A percentile compares a stretch with the other conserved stretches of the same genome.
phyloP scores from a whole-genome alignment of 2,888 invertebrate genomes.

The Aleiodes alternator region DNA sequence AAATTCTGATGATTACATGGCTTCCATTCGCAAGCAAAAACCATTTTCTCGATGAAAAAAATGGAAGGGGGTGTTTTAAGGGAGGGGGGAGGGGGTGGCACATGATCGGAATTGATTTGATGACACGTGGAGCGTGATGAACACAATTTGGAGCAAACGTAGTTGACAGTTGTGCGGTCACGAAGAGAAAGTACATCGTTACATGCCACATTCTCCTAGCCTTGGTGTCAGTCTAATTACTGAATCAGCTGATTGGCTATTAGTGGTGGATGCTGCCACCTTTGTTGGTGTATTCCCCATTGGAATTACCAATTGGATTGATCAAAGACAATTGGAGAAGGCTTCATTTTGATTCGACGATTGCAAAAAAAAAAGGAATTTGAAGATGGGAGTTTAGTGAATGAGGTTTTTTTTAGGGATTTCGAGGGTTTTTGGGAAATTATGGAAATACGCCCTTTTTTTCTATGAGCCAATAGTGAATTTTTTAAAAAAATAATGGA shows the following conservation, averaged over 20 bases:
- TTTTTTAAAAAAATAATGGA: too few species aligned
- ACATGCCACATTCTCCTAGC: conserved; percentile 53
- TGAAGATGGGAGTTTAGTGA: too few species aligned
- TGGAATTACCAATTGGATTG: not conserved
- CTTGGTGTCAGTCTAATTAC: conserved; percentile 61
- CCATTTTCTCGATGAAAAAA: too few species aligned
- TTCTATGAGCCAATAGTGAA: too few species aligned
- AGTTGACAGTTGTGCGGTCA: conserved; percentile 40
- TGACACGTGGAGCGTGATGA: conserved; percentile 15
- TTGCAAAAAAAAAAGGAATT: too few species aligned
- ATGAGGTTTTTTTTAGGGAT: too few species aligned
- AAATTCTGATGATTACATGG: too few species aligned
- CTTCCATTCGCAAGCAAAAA: too few species aligned
- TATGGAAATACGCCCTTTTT: too few species aligned
- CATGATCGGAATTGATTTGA: conserved; percentile 12
- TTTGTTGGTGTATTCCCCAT: conserved; percentile 8
- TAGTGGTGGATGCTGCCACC: conserved; percentile 52
- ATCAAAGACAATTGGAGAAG: conserved; percentile 7
- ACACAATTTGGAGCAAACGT: conserved; percentile 8
- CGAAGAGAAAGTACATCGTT: conserved; percentile 61
- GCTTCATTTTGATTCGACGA: not conserved
- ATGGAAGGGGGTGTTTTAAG: too few species aligned
- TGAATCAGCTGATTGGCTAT: conserved; percentile 60
- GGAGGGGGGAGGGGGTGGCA: not conserved
- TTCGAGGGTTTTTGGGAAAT: too few species aligned